A percentile compares a stretch with the other conserved stretches of the same genome.
These are phyloP conservation scores for Thalassophryne amazonica DNA, from an alignment of 2,797 vertebrate genomes.

Conservation along the genomic window DNA sequence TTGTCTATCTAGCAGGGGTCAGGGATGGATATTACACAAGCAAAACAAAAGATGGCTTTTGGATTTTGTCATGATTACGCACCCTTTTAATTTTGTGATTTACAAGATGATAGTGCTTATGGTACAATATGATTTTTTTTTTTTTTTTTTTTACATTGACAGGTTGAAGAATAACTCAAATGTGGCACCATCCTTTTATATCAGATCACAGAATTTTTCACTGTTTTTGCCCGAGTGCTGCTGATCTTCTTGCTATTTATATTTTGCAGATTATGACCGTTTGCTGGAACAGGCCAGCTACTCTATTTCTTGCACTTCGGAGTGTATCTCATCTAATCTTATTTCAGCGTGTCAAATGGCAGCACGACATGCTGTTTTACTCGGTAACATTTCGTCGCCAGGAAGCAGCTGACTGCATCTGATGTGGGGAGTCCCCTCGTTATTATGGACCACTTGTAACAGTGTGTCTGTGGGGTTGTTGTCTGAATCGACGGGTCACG, in stretches of 20 bases:
- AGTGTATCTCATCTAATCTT: slow-evolving; percentile 80
- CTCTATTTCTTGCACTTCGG: slow-evolving; percentile 63
- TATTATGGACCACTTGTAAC: slow-evolving; percentile 77
- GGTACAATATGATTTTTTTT: too few species aligned
- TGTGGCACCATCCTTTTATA: slow-evolving; percentile 7
- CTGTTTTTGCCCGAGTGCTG: slow-evolving; percentile 48
- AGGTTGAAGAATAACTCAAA: background rate
- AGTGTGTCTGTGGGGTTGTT: slow-evolving; percentile 76
- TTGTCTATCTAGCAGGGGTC: too few species aligned
- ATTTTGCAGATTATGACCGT: slow-evolving; percentile 24
- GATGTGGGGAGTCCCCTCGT: slow-evolving; percentile 66
- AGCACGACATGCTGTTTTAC: slow-evolving; percentile 81
- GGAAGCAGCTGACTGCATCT: slow-evolving; percentile 73
- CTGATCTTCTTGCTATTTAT: slow-evolving; percentile 47
- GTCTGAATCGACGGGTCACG: slow-evolving; percentile 79
- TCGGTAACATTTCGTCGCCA: slow-evolving; percentile 77
- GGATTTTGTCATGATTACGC: too few species aligned
- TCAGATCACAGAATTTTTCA: slow-evolving; percentile 34
- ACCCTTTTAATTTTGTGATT: too few species aligned
- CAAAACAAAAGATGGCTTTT: too few species aligned
- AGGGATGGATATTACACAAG: too few species aligned
- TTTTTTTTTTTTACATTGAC: too few species aligned
- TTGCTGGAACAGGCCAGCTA: slow-evolving; percentile 47
- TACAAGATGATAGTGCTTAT: too few species aligned
- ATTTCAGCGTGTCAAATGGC: slow-evolving; percentile 79